Base-by-base conservation (phyloP, 1,140 invertebrate genomes). In the Temnothorax nylanderi region DNA sequence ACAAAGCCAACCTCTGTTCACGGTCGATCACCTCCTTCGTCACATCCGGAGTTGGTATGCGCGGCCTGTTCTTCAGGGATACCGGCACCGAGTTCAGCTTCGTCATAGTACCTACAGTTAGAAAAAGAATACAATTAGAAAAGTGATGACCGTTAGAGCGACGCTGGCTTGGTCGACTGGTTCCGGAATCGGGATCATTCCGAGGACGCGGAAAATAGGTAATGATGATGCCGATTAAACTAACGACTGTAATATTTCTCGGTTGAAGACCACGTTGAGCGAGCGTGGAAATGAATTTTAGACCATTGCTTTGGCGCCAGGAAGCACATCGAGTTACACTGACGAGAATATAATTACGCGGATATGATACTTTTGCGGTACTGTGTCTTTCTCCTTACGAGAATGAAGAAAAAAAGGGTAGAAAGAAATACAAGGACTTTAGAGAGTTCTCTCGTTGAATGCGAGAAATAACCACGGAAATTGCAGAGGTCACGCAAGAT, bases 31-130 rank as follows among this genome's bases (percentile, higher is more conserved):
- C 96, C 93, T 98, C 97, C 93, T 98, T 98, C 16, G 97, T 97
- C 1, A 98, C 97, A 93, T 98, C 98, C 0, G 98, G 98, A 3
- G 98, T 98, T 41, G 98, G 98, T 78, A 98, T 98, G 62, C 98
- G 96, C 1, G 98, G 98, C 67, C 98, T 96, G 89, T 97, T 97
- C 91, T 97, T 97, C 76, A 98, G 94, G 16, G 96, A 96, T 81
- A 96, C 96, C 21, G 97, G 96, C 5, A 97, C 95, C 60, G 96
- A 96, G 93, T 97, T 97, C 86, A 97, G 94, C 93, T 97, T 97
- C 80, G 96, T 96, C 91, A 95, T 89, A n/a, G 96, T 96, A 84
- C 96, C 96, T 97, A 92, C 32, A 93, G 91, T 81, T 58, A 54
- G 13, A 72, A 74, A 74, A 41, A 41, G 26, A 26, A 26, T 26